Evolutionary conservation across 2,888 invertebrate genomes (phyloP), one percentile per base, ranked within the genome.

Genomic region (Clostera curtula): DNA sequence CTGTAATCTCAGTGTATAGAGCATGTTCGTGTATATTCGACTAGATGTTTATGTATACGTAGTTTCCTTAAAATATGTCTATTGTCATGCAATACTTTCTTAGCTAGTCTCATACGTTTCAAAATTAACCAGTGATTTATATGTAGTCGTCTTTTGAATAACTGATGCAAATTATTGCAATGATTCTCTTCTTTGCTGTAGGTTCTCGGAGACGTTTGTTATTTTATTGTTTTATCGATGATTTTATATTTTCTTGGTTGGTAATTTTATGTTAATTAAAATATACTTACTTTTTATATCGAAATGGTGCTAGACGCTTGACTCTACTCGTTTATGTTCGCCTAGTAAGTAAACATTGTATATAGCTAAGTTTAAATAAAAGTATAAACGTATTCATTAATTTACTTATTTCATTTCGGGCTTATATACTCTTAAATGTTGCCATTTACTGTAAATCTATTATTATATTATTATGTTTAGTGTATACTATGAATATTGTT

Each of bases 261-360:
- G 65, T 77, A 79, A 77, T 77, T 64, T 80, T 77, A 77, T 79
- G 68, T 75, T 76, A 47, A 59, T 67, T 58, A 59, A 65, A 60
- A 67, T 73, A 73, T 75, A 77, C n/a, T n/a, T n/a, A n/a, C 68
- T 61, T 70, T 70, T 68, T 74, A 71, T 76, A 77, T 79, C 67
- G 57, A 70, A 79, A 82, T 82, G 83, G 83, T 83, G 83, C 83
- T 83, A 83, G 80, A 77, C 62, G 79, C 77, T 80, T 68, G 41
- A 61, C 59, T 66, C 64, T 63, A 52, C 52, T 67, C 58, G 57
- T 65, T 74, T 71, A 56, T 68, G 36, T 74, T 75, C 58, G 63
- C 67, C 53, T 75, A 72, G 60, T 56, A 62, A 64, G 16, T 38
- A 49, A 53, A 61, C 57, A 51, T 52, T 71, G 70, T 75, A 73